Conservation (phyloP, 2,888 invertebrate species). For the Fissipunctia ypsillon region DNA sequence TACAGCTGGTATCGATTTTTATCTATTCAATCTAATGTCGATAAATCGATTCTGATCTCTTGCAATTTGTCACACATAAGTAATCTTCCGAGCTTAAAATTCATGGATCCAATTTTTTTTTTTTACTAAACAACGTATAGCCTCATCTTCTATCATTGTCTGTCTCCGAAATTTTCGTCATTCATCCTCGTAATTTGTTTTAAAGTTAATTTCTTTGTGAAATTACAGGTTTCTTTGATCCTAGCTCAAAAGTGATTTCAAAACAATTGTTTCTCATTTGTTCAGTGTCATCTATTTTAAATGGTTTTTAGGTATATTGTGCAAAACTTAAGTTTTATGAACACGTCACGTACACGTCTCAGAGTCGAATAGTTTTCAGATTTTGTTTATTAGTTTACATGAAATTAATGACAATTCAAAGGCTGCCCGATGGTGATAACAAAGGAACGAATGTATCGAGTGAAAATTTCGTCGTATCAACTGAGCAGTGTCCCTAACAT, state of each 20-base stretch:
- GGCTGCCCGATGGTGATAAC: background rate
- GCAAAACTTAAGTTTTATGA: no score
- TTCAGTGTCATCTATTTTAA: background rate
- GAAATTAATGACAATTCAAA: background rate
- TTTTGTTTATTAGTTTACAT: background rate
- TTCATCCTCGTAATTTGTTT: background rate
- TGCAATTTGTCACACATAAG: constrained; percentile 21
- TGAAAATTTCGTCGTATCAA: background rate
- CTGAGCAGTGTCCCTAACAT: background rate
- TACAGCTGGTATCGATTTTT: constrained; percentile 27
- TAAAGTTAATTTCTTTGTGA: constrained; percentile 4
- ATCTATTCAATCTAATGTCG: constrained; percentile 29
- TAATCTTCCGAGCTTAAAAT: constrained; percentile 4
- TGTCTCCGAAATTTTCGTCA: background rate
- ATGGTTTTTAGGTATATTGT: background rate
- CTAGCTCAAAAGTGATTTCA: constrained; percentile 1
- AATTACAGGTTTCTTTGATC: constrained; percentile 9
- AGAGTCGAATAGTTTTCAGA: background rate
- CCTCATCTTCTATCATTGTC: background rate
- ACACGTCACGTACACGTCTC: background rate
- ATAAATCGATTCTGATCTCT: constrained; percentile 47
- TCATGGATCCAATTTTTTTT: background rate
- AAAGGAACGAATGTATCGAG: background rate
- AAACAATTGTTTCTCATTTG: background rate
- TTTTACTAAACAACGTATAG: background rate